A percentile compares a stretch with the other conserved stretches of the same genome.
phyloP scores from a whole-genome alignment of 1,140 invertebrate genomes.

The Macrobrachium nipponense region DNA sequence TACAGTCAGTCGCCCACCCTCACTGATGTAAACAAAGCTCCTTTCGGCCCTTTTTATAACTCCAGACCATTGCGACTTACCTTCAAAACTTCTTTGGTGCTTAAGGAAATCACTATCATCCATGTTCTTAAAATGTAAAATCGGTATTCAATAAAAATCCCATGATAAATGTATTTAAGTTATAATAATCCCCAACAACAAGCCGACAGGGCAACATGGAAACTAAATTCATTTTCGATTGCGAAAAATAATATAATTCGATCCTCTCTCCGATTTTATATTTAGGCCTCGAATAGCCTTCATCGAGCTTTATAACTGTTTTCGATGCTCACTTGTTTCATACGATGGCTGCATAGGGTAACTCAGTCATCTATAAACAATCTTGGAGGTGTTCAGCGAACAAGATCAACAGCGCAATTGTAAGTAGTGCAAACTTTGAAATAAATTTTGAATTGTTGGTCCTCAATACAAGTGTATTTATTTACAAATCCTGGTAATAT shows the following conservation, averaged over 20 bases:
- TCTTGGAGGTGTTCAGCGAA: slow-evolving; percentile 5
- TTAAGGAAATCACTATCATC: slow-evolving; percentile 15
- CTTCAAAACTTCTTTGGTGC: slow-evolving; percentile 13
- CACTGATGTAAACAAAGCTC: slow-evolving; percentile 28
- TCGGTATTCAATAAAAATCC: background rate
- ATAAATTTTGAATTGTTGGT: background rate
- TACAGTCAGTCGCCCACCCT: background rate
- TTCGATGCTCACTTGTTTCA: background rate
- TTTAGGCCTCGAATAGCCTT: background rate
- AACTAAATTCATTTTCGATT: slow-evolving; percentile 14
- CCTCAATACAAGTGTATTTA: background rate
- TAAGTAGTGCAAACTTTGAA: slow-evolving; percentile 25
- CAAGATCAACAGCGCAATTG: slow-evolving; percentile 21
- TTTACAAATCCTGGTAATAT: background rate
- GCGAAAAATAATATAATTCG: background rate
- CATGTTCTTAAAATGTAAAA: slow-evolving; percentile 12
- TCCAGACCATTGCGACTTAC: background rate
- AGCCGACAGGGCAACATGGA: slow-evolving; percentile 25
- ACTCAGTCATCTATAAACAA: slow-evolving; percentile 17
- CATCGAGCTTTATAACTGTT: too few relatives aligned
- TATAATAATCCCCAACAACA: slow-evolving; percentile 13
- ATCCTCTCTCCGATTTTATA: background rate
- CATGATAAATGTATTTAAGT: slow-evolving; percentile 12
- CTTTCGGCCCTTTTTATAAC: background rate
- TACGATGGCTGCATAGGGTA: too few relatives aligned